Evolutionary conservation across 2,113 vertebrate species (phyloP).

Genomic region (Poicephalus meyeri): DNA sequence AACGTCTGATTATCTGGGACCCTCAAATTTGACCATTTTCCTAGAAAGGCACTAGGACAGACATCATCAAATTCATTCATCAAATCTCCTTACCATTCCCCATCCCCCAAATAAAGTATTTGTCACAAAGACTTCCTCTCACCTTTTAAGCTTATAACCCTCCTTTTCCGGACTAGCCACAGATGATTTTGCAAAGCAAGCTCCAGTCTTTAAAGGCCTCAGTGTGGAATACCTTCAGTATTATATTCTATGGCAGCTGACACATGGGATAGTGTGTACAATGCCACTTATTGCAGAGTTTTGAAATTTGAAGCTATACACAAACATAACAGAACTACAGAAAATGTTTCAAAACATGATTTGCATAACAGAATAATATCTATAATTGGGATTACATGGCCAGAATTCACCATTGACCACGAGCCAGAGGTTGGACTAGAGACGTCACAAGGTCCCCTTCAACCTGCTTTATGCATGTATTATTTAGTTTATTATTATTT

Average conservation of each 20-base stretch:
- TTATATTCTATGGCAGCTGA: neutral
- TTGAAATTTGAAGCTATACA: neutral
- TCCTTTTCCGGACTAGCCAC: neutral
- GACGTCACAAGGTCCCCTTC: neutral
- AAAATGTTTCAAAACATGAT: neutral
- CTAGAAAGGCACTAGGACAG: neutral
- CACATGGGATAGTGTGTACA: neutral
- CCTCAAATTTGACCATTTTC: neutral
- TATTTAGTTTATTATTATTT: neutral
- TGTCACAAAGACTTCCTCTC: neutral
- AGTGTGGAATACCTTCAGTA: neutral
- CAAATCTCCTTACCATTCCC: neutral
- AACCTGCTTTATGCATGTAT: neutral
- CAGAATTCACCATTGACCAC: neutral
- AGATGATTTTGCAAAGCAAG: neutral
- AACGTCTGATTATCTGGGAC: neutral
- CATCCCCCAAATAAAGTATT: rapidly evolving
- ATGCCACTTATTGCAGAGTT: neutral
- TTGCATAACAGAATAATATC: neutral
- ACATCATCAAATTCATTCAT: neutral
- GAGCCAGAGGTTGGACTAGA: neutral
- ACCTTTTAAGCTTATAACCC: neutral
- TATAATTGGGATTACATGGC: neutral
- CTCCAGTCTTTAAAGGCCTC: neutral
- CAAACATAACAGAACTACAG: neutral